Evolutionary conservation across 2,888 invertebrate species (phyloP), one percentile per base, ranked within the genome.

Genomic region (Andrena fulva): DNA sequence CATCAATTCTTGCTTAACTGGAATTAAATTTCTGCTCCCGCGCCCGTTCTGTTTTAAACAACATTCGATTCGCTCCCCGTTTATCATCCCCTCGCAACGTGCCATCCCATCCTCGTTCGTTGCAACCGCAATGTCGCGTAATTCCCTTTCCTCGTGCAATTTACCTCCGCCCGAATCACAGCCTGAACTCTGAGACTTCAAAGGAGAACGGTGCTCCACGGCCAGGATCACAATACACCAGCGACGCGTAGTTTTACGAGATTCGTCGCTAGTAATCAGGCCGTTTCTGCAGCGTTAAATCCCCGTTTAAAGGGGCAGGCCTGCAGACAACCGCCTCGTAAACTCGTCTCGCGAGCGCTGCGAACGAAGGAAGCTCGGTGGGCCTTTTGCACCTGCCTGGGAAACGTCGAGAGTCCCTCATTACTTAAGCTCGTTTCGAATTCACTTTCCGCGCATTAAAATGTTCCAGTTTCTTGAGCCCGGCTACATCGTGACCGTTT

Each of bases 381-480:
- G 31, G 50, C 48, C 66, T 76, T 72, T 52, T 10, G 33, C 67
- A 16, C 67, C 66, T 27, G 35, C 8, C 52, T 29, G 24, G 66
- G 66, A 48, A 69, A 78, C 77, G 76, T 24, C 50, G 7, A 60
- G 73, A 71, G 80, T 77, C 72, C 71, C 85, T 85, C 85, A 81
- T 85, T 85, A 85, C 77, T 75, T 81, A 77, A 70, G 75, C 78
- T 84, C 74, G 70, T 76, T 76, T 68, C 75, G 74, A 66, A 85
- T 85, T 80, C 67, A 70, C 69, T 69, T 68, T 54, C 56, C 68
- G 77, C 29, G 78, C 74, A 72, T 75, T 60, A 75, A 84, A 84
- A 79, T 66, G 72, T 77, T 78, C 74, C 84, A 31, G 52, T 62
- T 35, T 69, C 84, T 84, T 69, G 62, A 74, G 42, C 60, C 20